Percentiles rank a stretch among this genome's conserved stretches.
Conservation (phyloP, 2,888 invertebrate species). For the Thecocarcelia acutangulata region DNA sequence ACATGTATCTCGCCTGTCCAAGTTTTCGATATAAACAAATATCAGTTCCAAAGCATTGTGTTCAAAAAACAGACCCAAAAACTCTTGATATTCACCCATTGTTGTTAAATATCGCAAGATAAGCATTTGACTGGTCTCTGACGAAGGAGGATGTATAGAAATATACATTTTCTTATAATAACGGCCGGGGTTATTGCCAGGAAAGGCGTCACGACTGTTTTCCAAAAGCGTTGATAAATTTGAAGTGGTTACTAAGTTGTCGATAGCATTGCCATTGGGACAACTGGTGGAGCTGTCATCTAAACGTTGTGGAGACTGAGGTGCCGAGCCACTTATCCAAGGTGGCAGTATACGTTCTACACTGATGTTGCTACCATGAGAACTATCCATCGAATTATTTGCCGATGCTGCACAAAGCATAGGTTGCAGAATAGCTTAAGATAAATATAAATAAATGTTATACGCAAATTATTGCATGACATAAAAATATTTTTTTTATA, state of each 20-base stretch:
- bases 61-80: slow-evolving; percentile 95
- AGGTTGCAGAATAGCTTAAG: slow-evolving; percentile 55
- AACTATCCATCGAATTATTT: slow-evolving; percentile 58
- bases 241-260: slow-evolving; percentile 75
- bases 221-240: slow-evolving; percentile 79
- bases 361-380: slow-evolving; percentile 67
- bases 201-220: slow-evolving; percentile 78
- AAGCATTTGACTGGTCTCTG: slow-evolving; percentile 94
- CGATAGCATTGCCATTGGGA: slow-evolving; percentile 70
- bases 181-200: slow-evolving; percentile 71
- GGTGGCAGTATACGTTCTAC: slow-evolving; percentile 78
- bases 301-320: slow-evolving; percentile 78
- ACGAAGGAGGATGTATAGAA: slow-evolving; percentile 93
- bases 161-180: slow-evolving; percentile 82
- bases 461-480: background rate
- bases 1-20: slow-evolving; percentile 93
- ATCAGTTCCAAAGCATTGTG: slow-evolving; percentile 95
- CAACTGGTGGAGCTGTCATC: slow-evolving; percentile 61
- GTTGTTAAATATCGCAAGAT: slow-evolving; percentile 97
- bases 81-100: slow-evolving; percentile 99
- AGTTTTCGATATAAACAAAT: slow-evolving; percentile 93
- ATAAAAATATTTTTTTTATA: too few species aligned
- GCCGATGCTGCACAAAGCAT: slow-evolving; percentile 25
- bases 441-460: background rate
- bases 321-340: slow-evolving; percentile 78